phyloP scores from a whole-genome alignment of 2,888 invertebrate species.

The Drosophila diplacantha region DNA sequence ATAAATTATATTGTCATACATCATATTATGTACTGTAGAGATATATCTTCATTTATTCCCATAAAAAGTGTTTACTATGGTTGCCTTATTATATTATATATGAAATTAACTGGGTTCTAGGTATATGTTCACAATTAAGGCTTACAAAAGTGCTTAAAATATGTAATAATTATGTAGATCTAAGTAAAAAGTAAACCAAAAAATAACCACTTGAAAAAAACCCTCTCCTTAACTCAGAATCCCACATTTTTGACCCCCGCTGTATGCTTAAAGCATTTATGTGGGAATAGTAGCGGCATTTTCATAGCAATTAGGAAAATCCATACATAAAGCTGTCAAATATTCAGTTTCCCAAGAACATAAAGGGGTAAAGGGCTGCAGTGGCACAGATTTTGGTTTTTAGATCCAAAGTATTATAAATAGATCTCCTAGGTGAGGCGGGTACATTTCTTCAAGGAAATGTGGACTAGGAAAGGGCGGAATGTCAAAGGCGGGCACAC shows the following conservation, averaged over 20 bases:
- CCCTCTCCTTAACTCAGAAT: background rate
- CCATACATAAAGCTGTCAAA: slow-evolving; percentile 42
- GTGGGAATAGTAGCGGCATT: slow-evolving; percentile 24
- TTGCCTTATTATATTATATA: too few species aligned
- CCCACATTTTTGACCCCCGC: background rate
- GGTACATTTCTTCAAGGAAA: slow-evolving; percentile 5
- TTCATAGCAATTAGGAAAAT: slow-evolving; percentile 38
- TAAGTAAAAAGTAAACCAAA: background rate
- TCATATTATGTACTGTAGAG: background rate
- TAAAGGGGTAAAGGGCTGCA: slow-evolving; percentile 3
- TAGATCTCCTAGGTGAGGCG: slow-evolving; percentile 13
- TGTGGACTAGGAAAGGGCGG: background rate
- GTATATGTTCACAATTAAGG: background rate
- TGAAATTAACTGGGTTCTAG: background rate
- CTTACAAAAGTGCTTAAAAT: background rate
- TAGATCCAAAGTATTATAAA: slow-evolving; percentile 3
- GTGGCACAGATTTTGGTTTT: slow-evolving; percentile 21
- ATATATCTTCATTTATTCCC: background rate
- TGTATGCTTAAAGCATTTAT: background rate
- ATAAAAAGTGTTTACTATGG: too few species aligned
- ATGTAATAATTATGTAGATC: too few species aligned
- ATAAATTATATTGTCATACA: background rate
- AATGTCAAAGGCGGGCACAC: slow-evolving; percentile 11
- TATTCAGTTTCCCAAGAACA: slow-evolving; percentile 11
- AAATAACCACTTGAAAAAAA: background rate